Evolutionary conservation across 2,797 vertebrate species (phyloP).

Genomic region (Antrozous pallidus): DNA sequence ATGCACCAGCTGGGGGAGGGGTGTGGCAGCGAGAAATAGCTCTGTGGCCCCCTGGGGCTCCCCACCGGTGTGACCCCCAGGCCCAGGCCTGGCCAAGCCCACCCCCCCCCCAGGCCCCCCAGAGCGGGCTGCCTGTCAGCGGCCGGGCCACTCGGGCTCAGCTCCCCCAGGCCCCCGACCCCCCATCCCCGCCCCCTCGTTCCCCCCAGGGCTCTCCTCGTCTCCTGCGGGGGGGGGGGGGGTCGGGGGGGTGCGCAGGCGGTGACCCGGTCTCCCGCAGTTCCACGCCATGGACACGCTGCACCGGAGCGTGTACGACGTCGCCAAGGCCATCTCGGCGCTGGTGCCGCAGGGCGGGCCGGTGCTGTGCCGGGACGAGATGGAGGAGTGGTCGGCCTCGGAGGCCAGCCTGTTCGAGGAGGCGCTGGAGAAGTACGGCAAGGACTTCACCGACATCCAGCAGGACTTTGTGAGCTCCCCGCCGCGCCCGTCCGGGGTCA

Average conservation of each 20-base stretch:
- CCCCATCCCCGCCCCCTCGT: background rate
- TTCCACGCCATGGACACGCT: slow-evolving; percentile 99
- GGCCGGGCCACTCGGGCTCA: too few species aligned
- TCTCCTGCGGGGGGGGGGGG: fast-evolving
- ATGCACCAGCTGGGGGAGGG: background rate
- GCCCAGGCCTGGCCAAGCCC: background rate
- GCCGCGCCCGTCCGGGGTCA: background rate
- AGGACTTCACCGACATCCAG: slow-evolving; percentile 98
- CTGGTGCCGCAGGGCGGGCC: slow-evolving; percentile 97
- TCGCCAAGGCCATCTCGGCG: slow-evolving; percentile 95
- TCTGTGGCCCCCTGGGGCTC: fast-evolving
- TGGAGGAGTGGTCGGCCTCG: slow-evolving; percentile 98
- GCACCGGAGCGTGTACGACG: slow-evolving; percentile 93
- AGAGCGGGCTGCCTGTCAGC: background rate
- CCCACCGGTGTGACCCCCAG: fast-evolving
- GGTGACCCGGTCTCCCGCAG: slow-evolving; percentile 75
- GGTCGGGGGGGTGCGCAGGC: fast-evolving
- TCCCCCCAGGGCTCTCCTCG: fast-evolving
- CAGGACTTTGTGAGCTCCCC: slow-evolving; percentile 93
- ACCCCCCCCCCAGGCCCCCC: background rate
- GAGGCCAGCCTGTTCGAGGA: slow-evolving; percentile 98
- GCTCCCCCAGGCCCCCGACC: background rate
- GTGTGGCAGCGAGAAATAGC: fast-evolving
- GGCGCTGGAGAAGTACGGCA: slow-evolving; percentile 97
- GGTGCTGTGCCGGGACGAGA: slow-evolving; percentile 95